Base-by-base conservation (phyloP, 2,113 vertebrate species). In the Crotophaga sulcirostris region DNA sequence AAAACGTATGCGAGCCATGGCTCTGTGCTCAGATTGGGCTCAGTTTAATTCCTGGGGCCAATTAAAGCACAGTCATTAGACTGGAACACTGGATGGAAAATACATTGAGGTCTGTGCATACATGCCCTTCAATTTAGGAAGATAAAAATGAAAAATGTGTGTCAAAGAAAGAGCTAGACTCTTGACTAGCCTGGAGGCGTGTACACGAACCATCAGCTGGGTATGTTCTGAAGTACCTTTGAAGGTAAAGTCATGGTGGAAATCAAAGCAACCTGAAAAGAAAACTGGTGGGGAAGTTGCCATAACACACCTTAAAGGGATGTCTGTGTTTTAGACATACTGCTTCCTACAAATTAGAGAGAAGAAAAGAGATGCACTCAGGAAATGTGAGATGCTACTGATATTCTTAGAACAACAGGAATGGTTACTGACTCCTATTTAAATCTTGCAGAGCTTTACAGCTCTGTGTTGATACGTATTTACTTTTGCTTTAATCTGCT, bases 251-350 rank as follows among this genome's bases (percentile, higher is more conserved):
- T 87, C 74, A 5, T 42, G 45, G 81, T 89, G 66, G 51, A 91
- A 97, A 96, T 96, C 89, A 97, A 93, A 94, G 87, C 44, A 58
- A 60, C 70, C 49, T 79, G 70, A 87, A 91, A 93, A 94, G 60
- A 73, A 75, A 82, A 33, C 28, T 1, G 1, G 36, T 54, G 45
- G 25, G 44, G 66, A 94, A 59, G 62, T 79, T 96, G 74, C 93
- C n/a, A 9, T 80, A 33, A 78, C 79, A 75, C 42, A 58, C n/a
- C 62, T 94, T 72, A 34, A 92, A 94, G 77, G 6, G 72, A 38
- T 54, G 66, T 52, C 66, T 95, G 69, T 72, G 34, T 54, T 87
- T 80, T 54, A 87, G 87, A 88, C 54, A 21, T 45, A 33, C 36
- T 87, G 73, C 52, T 58, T 95, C 62, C 54, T 56, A 58, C 66